Conservation (phyloP, 2,888 invertebrate species). For the Eudasyphora cyanicolor region DNA sequence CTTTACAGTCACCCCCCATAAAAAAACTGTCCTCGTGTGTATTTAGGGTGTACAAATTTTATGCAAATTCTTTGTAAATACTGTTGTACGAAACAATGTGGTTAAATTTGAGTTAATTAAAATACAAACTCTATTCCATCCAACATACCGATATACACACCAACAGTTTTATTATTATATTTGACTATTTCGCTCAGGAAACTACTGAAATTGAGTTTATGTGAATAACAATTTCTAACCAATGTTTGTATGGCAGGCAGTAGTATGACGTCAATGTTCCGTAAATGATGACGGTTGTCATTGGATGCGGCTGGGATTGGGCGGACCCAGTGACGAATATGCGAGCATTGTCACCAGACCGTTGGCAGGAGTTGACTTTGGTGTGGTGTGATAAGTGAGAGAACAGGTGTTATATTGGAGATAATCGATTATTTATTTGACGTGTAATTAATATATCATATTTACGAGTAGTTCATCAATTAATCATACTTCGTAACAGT, state of each 20-base stretch:
- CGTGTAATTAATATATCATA: no score
- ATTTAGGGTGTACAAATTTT: not conserved
- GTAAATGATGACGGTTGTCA: not conserved
- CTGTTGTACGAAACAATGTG: not conserved
- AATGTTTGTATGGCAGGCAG: not conserved
- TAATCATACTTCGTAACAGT: no score
- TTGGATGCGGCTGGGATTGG: not conserved
- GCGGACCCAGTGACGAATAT: not conserved
- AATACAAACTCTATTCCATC: not conserved
- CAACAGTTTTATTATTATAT: not conserved
- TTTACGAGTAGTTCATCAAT: no score
- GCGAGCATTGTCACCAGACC: not conserved
- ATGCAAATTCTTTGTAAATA: conserved; percentile 3
- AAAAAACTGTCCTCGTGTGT: not conserved
- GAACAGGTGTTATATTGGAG: not conserved
- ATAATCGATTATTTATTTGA: not conserved
- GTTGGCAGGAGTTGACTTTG: not conserved
- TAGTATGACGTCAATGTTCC: not conserved
- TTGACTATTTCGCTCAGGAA: not conserved
- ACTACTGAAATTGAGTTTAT: not conserved
- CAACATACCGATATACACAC: not conserved
- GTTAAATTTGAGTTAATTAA: conserved; percentile 4
- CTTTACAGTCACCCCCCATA: not conserved
- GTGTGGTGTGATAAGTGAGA: not conserved
- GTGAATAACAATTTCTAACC: not conserved